Conservation (phyloP, 2,113 vertebrate species). For the Podocnemis expansa region DNA sequence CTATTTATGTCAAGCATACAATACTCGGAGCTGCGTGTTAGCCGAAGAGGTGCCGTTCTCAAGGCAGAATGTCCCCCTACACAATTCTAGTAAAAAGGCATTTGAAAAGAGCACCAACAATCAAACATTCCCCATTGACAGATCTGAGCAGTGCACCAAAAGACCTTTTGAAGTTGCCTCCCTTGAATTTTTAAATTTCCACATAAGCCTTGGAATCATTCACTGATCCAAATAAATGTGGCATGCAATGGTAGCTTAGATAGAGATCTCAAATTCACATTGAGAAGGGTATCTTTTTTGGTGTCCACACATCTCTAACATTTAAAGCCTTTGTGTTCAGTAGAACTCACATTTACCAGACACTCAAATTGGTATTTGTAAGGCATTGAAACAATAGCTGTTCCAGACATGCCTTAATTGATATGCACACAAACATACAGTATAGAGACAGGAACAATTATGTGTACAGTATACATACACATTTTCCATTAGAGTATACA, state of each 20-base stretch:
- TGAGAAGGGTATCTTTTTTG: not conserved
- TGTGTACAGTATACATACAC: not conserved
- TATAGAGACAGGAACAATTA: not conserved
- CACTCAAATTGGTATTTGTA: not conserved
- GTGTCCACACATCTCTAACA: fast-evolving
- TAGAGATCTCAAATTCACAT: fast-evolving
- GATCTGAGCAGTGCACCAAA: fast-evolving
- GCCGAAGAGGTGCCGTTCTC: not conserved
- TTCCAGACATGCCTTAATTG: not conserved
- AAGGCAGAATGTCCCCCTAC: not conserved
- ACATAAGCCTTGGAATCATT: fast-evolving
- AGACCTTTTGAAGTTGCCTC: not conserved
- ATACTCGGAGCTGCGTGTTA: not conserved
- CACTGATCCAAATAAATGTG: fast-evolving
- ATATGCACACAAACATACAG: not conserved
- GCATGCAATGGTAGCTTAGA: not conserved
- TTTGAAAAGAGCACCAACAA: fast-evolving
- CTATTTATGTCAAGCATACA: not conserved
- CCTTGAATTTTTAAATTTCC: not conserved
- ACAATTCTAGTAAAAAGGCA: not conserved
- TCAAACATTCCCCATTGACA: not conserved
- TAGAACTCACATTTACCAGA: fast-evolving
- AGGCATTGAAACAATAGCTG: not conserved
- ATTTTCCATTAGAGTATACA: fast-evolving
- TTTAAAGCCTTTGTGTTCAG: fast-evolving